Evolutionary conservation across 2,113 vertebrate species (phyloP), one percentile per base, ranked within the genome.

Genomic region (Morone chrysops): DNA sequence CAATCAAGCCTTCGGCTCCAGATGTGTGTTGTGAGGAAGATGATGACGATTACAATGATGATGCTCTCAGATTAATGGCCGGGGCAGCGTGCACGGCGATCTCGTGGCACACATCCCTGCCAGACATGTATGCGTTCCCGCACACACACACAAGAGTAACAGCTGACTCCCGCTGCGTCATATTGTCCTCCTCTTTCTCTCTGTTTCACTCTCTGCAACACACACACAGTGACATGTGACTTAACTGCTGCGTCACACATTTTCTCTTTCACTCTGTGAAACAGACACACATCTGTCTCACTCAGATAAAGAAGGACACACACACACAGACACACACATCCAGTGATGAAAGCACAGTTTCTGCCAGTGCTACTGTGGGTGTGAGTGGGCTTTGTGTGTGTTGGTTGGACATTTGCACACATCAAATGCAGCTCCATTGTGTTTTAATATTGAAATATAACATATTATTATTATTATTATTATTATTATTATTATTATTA

Each of bases 111-210:
- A 31, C 11, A n/a, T 22, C 53, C 38, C 65, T 14, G 5, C 57
- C 56, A n/a, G 77, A 53, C 53, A 60, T 6, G 22, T 16, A 31
- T 31, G 54, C 17, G 14, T 31, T 4, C 31, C 31, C 9, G 1
- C 17, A 51, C 16, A 31, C 53, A 78, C 75, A 70, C 31, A 43
- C 18, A 0, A 17, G 57, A 80, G 70, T 43, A 81, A 87, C 80
- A 83, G 83, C 59, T 83, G 84, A 79, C 63, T 80, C 41, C 66
- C 80, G 82, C 87, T 88, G 86, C 71, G 83, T 90, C 90, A 90
- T 67, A 71, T 81, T 81, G 75, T 77, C 59, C 40, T 1, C 41
- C 69, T 75, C 53, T 65, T 69, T 56, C 22, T 84, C 36, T 59
- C 74, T 57, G 3, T 60, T 62, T 80, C 14, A 3, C 62, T 70